Percentiles rank a stretch among this genome's conserved stretches.
phyloP scores from a whole-genome alignment of 2,113 vertebrate genomes.

The Hepsetus odoe region DNA sequence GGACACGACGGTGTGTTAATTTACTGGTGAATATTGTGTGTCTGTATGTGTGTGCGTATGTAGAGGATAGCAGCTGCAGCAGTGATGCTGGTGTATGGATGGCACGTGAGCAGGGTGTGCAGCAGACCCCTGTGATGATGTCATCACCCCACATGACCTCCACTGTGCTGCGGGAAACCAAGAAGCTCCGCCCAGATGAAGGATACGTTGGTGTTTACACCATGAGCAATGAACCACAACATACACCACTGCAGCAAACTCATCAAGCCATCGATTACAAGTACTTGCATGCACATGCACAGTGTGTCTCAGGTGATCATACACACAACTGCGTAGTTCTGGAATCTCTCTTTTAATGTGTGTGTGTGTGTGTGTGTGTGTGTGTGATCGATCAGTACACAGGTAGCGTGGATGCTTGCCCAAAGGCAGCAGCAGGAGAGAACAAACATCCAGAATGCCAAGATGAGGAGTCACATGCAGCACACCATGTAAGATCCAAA shows the following conservation, averaged over 20 bases:
- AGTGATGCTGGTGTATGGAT: constrained; percentile 83
- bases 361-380: constrained; percentile 31
- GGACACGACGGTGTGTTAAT: no score
- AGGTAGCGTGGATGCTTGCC: constrained; percentile 99
- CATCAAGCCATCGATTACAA: constrained; percentile 91
- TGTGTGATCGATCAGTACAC: no score
- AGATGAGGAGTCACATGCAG: constrained; percentile 98
- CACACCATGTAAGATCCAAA: constrained; percentile 90
- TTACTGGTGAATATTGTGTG: not conserved
- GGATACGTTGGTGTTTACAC: constrained; percentile 93
- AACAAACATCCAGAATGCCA: constrained; percentile 95
- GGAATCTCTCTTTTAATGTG: no score
- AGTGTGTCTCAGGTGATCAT: no score
- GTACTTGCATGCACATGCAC: constrained; percentile 69
- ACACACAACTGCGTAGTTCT: no score
- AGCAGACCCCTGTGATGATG: constrained; percentile 93
- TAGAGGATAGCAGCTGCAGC: constrained; percentile 96
- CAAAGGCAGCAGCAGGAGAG: constrained; percentile 98
- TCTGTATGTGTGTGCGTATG: not conserved
- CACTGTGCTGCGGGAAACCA: constrained; percentile 94
- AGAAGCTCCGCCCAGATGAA: constrained; percentile 90
- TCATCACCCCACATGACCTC: constrained; percentile 94
- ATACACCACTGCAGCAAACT: constrained; percentile 76
- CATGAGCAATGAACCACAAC: constrained; percentile 88
- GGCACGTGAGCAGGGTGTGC: constrained; percentile 85